Evolutionary conservation across 2,888 invertebrate species (phyloP).

Genomic region (Mystacides longicornis): DNA sequence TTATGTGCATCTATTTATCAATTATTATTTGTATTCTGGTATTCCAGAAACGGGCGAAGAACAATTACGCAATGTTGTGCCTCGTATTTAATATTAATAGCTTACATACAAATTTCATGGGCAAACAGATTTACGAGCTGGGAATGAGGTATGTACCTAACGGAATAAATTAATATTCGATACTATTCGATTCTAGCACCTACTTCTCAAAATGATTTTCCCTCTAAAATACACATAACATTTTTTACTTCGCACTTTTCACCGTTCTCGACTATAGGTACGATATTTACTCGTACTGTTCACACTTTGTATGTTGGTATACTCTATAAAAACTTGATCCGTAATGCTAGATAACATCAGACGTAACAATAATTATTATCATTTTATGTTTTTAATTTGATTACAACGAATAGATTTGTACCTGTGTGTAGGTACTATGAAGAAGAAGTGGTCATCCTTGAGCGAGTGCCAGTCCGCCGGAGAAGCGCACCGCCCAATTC

Average conservation of each 20-base stretch:
- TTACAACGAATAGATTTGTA: not conserved
- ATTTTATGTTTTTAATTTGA: not conserved
- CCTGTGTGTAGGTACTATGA: no score
- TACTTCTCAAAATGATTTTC: no score
- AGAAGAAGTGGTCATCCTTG: not conserved
- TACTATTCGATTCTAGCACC: no score
- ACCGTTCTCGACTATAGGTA: no score
- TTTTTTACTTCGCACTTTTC: no score
- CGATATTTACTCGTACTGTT: no score
- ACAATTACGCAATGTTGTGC: not conserved
- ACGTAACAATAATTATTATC: not conserved
- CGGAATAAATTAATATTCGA: no score
- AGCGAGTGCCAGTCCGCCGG: not conserved
- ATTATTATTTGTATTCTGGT: not conserved
- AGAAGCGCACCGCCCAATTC: not conserved
- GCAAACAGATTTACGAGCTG: no score
- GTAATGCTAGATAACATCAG: not conserved
- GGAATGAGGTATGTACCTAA: no score
- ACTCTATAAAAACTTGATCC: not conserved
- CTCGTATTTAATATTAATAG: no score
- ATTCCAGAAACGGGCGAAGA: not conserved
- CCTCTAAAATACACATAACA: no score
- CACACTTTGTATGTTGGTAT: not conserved
- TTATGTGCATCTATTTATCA: not conserved
- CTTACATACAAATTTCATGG: no score